A percentile compares a stretch with the other conserved stretches of the same genome.
Evolutionary conservation across 1,140 invertebrate genomes (phyloP).

Genomic region (Hormaphis cornu): DNA sequence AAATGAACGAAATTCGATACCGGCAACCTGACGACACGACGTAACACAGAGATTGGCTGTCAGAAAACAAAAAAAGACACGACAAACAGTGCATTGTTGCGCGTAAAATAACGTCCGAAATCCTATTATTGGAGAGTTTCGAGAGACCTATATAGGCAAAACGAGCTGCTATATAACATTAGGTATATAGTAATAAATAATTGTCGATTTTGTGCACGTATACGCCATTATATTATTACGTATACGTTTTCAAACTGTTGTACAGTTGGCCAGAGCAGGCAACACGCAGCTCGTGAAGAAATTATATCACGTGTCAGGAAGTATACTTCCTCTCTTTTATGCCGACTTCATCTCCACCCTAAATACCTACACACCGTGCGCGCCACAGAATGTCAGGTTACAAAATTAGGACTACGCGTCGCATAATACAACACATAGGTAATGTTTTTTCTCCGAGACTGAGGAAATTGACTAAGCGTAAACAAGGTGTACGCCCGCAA

Average conservation of each 20-base stretch:
- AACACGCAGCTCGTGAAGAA: constrained; percentile 27
- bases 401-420: constrained; percentile 13
- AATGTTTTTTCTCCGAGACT: background rate
- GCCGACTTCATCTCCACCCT: constrained; percentile 30
- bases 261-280: constrained; percentile 27
- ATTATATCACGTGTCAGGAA: constrained; percentile 33
- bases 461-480: background rate
- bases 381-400: constrained; percentile 4
- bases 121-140: constrained; percentile 13
- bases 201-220: constrained; percentile 29
- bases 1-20: background rate
- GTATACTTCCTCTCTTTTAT: constrained; percentile 32
- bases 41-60: background rate
- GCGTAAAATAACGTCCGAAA: background rate
- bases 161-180: constrained; percentile 10
- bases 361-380: constrained; percentile 10
- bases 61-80: background rate
- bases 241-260: constrained; percentile 18
- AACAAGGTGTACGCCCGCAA: no score
- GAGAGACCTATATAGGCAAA: background rate
- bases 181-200: no score
- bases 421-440: background rate
- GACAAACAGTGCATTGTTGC: background rate
- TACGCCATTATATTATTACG: no score
- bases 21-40: background rate